phyloP scores from a whole-genome alignment of 2,888 invertebrate species.

The Nineta flava region DNA sequence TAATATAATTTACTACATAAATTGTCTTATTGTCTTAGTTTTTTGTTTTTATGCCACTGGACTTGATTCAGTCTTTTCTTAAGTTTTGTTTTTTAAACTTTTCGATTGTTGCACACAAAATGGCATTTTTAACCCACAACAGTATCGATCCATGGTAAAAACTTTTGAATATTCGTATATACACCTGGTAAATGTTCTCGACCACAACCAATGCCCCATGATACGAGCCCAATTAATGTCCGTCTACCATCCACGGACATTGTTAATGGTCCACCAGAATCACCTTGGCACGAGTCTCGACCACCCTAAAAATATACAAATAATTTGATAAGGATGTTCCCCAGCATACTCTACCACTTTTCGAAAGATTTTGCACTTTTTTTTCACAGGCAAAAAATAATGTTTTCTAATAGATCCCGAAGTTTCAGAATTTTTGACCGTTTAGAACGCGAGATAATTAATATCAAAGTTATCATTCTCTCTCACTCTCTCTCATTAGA shows the following conservation, averaged over 20 bases:
- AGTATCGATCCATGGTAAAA: conserved; percentile 83
- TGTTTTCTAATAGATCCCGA: too few relatives aligned
- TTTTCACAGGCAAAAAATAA: too few relatives aligned
- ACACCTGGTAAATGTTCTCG: conserved; percentile 80
- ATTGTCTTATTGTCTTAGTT: neutral
- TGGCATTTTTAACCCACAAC: conserved; percentile 40
- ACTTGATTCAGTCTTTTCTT: neutral
- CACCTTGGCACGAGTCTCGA: conserved; percentile 57
- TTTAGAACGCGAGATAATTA: too few relatives aligned
- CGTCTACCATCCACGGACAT: conserved; percentile 70
- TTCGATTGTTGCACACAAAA: neutral
- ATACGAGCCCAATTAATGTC: conserved; percentile 75
- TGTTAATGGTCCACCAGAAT: conserved; percentile 81
- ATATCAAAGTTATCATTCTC: too few relatives aligned
- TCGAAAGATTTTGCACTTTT: too few relatives aligned
- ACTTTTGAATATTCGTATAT: conserved; percentile 84
- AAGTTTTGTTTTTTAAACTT: neutral
- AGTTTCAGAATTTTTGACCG: too few relatives aligned
- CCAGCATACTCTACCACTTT: neutral
- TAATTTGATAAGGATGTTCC: neutral
- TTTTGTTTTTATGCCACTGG: neutral
- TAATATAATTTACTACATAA: neutral
- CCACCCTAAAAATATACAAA: conserved; percentile 37
- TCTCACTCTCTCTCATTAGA: too few relatives aligned
- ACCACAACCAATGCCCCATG: conserved; percentile 87